Base-by-base conservation (phyloP, 1,140 invertebrate species). In the Drosophila ogumai region DNA sequence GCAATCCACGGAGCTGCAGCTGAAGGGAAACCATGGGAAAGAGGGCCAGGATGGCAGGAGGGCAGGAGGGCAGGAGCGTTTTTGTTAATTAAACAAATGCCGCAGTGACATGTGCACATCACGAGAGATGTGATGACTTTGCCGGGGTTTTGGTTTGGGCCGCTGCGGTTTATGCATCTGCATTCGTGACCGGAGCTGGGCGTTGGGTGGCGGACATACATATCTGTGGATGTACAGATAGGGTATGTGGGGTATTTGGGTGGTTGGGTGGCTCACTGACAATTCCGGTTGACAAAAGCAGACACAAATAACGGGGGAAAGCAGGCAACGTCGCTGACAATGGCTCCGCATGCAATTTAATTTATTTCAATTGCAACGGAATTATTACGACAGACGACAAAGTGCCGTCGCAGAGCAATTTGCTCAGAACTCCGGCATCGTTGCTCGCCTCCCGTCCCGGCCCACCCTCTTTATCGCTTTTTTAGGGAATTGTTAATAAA, bases 61-160 rank as follows among this genome's bases (percentile, higher is more conserved):
- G 66, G 7, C 22, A 28, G 46, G 25, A 3, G 52, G 49, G 19
- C 68, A 68, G 55, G 43, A 79, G 56, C 75, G 81, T 75, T 74
- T 90, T 90, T 90, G 85, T 90, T 90, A 90, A 90, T 90, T 90
- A 90, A 90, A 90, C 85, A 90, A 90, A 90, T 90, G 85, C 85
- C 85, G 85, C 85, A 90, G 86, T 90, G 85, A 90, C 85, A 85
- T 90, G 85, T 86, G 78, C 77, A 81, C 85, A 90, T 90, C 86
- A 87, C 68, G 81, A 88, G 72, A 80, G 69, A 73, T 73, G 69
- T 87, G 84, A 90, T 84, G 84, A 90, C 85, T 71, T 61, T 78
- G 69, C 46, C 43, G 50, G 56, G 78, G 69, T 57, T 73, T 55
- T 41, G 63, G 57, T 75, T 72, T 71, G 66, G 68, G 66, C 43